These are phyloP conservation scores for Salvelinus sp. DNA, from an alignment of 2,113 vertebrate genomes.

Conservation along the genomic window DNA sequence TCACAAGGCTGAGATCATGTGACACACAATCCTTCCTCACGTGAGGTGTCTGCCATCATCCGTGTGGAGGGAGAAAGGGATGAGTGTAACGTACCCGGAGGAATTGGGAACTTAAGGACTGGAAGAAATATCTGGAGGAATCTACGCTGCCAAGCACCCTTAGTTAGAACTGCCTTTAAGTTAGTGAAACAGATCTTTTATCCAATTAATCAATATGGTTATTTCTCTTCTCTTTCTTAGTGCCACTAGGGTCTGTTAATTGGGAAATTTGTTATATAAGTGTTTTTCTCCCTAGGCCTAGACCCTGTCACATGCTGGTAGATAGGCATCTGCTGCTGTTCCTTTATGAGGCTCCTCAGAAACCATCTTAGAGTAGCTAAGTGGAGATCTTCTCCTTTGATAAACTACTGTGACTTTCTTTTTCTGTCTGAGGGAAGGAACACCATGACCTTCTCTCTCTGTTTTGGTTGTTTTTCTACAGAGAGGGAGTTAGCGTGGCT, in stretches of 20 bases:
- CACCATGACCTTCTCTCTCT: conserved; percentile 31
- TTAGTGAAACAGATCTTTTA: conserved; percentile 51
- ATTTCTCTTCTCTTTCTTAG: conserved; percentile 19
- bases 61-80: neutral
- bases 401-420: conserved; percentile 38
- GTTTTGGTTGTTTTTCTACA: neutral
- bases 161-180: conserved; percentile 28
- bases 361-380: conserved; percentile 2
- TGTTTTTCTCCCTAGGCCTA: conserved; percentile 20
- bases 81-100: neutral
- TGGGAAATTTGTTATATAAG: conserved; percentile 45
- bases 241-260: conserved; percentile 22
- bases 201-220: conserved; percentile 36
- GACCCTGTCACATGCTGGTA: conserved; percentile 36
- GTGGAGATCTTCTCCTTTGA: conserved; percentile 34
- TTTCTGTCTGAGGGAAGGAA: conserved; percentile 31
- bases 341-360: conserved; percentile 18
- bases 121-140: conserved; percentile 16
- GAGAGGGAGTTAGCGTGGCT: conserved; percentile 4
- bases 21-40: neutral
- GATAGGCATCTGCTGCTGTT: conserved; percentile 25
- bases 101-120: conserved; percentile 29
- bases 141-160: conserved; percentile 24
- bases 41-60: neutral
- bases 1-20: neutral